Evolutionary conservation across 1,140 invertebrate genomes (phyloP), one percentile per base, ranked within the genome.

Genomic region (Anoplolepis gracilipes): DNA sequence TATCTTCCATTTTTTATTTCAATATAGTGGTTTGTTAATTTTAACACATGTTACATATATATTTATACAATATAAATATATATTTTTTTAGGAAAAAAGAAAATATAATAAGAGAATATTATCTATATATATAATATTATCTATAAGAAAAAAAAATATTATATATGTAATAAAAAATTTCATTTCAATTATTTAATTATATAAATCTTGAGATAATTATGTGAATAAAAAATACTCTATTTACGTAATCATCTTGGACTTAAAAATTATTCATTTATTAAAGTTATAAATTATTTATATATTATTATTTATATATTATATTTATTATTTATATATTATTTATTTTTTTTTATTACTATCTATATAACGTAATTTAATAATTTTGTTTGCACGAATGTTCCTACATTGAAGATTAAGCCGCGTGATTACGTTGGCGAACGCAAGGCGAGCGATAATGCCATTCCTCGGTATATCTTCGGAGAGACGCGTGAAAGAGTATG

Each of bases 371-470:
- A 22, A 46, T 64, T 25, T 49, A 5, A n/a, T n/a, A n/a, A 19
- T 77, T 64, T 36, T 25, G 22, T 28, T 30, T 19, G 25, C 30
- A 8, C 36, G 19, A 69, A 22, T 53, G 10, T 53, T 69, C 16
- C 30, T 28, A 13, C 42, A 8, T 69, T 53, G 8, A 55, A 33
- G 42, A 25, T n/a, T 73, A 46, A 59, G n/a, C n/a, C 59, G 77
- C 22, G 25, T 22, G 46, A 49, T 53, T 28, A 39, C 59, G n/a
- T 25, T 67, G 1, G 30, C 8, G 61, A 8, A 16, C n/a, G 39
- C 33, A 53, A 73, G 65, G 53, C 22, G 46, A 33, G 67, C 67
- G 78, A 59, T 46, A 73, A 82, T 59, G 53, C 55, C 36, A 46
- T 82, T 72, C 36, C 25, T 39, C 65, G 36, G 42, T 2, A 28